Base-by-base conservation (phyloP, 2,113 vertebrate genomes). In the Chloropsis hardwickii region DNA sequence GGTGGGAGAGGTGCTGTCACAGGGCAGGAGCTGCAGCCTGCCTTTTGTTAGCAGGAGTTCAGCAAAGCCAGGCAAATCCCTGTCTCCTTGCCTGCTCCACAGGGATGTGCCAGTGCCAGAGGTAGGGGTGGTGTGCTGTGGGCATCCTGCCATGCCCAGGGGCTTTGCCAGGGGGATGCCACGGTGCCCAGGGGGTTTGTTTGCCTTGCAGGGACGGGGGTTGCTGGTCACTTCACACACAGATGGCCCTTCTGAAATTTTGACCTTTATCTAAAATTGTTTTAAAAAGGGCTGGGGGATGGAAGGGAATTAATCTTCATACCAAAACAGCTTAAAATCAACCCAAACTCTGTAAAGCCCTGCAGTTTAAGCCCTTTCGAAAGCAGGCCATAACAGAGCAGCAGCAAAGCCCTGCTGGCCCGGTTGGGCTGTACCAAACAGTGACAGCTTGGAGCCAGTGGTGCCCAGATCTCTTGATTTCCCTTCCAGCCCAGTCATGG, bases 171-270 rank as follows among this genome's bases (percentile, higher is more conserved):
- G 40, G 40, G 40, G 40, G 40, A 40, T 40, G 11, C 40, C 40
- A 1, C 42, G 0, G 0, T 29, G n/a, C 44, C 29, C 27, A 1
- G 9, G 47, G 22, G 10, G 7, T 19, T 29, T 33, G n/a, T 70
- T 3, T 13, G 28, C 31, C 7, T 0, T 31, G 25, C 8, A 0
- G 5, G 17, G 12, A 0, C 37, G 33, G 14, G 23, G 27, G 2
- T 20, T 47, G 29, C 0, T 0, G 7, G 6, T 48, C 54, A 9
- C 44, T 64, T 72, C 12, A 15, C 0, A 2, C 3, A 2, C 66
- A 65, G 58, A 35, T 66, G 67, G n/a, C 47, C 5, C 0, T 4
- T 54, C 69, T 74, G 60, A 67, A 74, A 92, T 84, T 23, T 62
- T 81, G 67, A 42, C 44, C 51, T 67, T 88, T 39, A 44, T 81